These are phyloP conservation scores for Pygathrix nemaeus DNA, from an alignment of 2,113 vertebrate genomes.

Conservation along the genomic window DNA sequence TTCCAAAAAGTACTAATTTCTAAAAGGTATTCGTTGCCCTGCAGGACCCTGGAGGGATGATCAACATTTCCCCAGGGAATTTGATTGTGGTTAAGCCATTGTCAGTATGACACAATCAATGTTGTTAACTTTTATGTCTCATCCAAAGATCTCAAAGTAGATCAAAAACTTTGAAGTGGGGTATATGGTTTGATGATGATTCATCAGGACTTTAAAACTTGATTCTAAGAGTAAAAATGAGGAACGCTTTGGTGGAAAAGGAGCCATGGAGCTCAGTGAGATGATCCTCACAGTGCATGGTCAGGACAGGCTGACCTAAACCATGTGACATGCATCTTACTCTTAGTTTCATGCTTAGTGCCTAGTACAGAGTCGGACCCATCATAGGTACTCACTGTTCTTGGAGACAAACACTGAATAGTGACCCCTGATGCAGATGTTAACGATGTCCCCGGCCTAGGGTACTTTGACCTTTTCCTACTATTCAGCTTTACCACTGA, in stretches of 20 bases:
- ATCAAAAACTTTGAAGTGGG: background rate
- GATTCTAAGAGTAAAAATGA: background rate
- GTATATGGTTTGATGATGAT: background rate
- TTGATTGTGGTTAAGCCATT: background rate
- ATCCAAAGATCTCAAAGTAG: background rate
- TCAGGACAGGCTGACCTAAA: rapidly evolving
- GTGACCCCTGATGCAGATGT: background rate
- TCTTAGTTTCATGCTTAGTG: background rate
- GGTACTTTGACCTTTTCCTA: background rate
- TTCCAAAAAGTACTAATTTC: background rate
- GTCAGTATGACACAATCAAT: background rate
- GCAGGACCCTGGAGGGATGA: background rate
- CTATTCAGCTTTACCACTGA: background rate
- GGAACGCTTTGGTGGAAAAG: background rate
- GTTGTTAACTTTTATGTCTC: background rate
- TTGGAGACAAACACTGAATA: background rate
- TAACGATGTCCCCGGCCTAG: background rate
- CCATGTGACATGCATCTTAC: rapidly evolving
- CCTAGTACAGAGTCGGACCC: background rate
- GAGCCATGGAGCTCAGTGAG: background rate
- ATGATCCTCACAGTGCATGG: rapidly evolving
- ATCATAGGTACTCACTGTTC: background rate
- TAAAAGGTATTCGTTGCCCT: background rate
- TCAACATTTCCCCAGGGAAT: background rate
- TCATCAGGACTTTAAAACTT: background rate